Evolutionary conservation across 2,888 invertebrate genomes (phyloP).

Genomic region (Tromatobia lineatoria): DNA sequence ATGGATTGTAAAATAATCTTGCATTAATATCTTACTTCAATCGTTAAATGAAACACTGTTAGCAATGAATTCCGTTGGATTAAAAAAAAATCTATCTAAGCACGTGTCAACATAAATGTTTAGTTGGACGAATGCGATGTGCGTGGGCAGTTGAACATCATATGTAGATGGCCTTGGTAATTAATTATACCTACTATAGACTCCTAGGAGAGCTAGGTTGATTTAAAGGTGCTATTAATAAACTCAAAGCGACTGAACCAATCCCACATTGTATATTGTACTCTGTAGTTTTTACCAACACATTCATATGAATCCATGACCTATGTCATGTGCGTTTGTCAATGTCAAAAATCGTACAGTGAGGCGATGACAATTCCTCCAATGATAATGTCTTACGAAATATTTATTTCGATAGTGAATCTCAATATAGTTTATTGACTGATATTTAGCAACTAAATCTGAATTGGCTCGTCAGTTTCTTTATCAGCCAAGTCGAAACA

Average conservation of each 20-base stretch:
- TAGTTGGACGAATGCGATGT: constrained; percentile 31
- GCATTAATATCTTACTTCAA: background rate
- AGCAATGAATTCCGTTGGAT: constrained; percentile 12
- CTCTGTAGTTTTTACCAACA: constrained; percentile 37
- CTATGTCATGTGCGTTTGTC: constrained; percentile 21
- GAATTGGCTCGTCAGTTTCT: background rate
- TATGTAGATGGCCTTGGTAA: constrained; percentile 64
- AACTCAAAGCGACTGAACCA: constrained; percentile 58
- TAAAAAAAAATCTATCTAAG: constrained; percentile 1
- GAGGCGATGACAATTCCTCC: constrained; percentile 4
- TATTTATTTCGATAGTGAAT: background rate
- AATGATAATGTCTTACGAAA: constrained; percentile 1
- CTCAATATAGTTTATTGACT: background rate
- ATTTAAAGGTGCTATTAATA: constrained; percentile 75
- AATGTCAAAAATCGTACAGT: constrained; percentile 43
- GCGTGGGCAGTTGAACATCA: constrained; percentile 48
- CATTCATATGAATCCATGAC: constrained; percentile 57
- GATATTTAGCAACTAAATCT: background rate
- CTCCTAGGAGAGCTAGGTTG: constrained; percentile 63
- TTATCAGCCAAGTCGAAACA: background rate
- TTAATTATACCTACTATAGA: constrained; percentile 66
- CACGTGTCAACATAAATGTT: constrained; percentile 35
- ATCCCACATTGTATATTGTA: constrained; percentile 56
- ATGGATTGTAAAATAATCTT: background rate
- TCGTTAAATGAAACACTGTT: background rate